Evolutionary conservation across 1,140 invertebrate species (phyloP).

Genomic region (Thaumatotibia leucotreta): DNA sequence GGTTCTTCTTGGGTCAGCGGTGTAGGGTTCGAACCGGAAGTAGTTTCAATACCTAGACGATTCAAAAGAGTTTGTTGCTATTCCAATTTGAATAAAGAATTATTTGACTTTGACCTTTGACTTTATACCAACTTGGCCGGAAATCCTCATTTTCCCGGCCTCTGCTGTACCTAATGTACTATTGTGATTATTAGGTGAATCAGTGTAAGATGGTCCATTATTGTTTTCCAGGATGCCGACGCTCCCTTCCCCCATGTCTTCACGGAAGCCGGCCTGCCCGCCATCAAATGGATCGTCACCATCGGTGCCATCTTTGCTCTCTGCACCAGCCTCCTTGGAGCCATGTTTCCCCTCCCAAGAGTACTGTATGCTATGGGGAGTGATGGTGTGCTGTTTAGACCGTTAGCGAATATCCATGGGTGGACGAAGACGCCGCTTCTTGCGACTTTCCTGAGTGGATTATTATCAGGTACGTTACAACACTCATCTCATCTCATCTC

Average conservation of each 20-base stretch:
- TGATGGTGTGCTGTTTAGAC: conserved; percentile 90
- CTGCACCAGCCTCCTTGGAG: conserved; percentile 87
- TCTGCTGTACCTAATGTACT: too few relatives aligned
- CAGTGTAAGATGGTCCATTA: too few relatives aligned
- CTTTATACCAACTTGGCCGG: too few relatives aligned
- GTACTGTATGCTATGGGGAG: conserved; percentile 94
- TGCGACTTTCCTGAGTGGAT: conserved; percentile 89
- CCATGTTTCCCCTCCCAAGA: conserved; percentile 93
- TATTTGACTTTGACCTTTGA: too few relatives aligned
- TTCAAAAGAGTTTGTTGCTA: too few relatives aligned
- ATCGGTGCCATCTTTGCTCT: conserved; percentile 90
- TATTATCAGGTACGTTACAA: conserved; percentile 76
- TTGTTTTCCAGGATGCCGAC: conserved; percentile 80
- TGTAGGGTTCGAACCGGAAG: too few relatives aligned
- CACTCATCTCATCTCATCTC: too few relatives aligned
- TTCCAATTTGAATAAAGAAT: too few relatives aligned
- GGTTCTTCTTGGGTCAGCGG: too few relatives aligned
- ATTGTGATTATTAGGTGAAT: too few relatives aligned
- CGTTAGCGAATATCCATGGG: conserved; percentile 82
- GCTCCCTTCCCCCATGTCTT: conserved; percentile 93
- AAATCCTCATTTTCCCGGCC: too few relatives aligned
- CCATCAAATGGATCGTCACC: conserved; percentile 91
- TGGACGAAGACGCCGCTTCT: conserved; percentile 89
- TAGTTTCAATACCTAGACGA: too few relatives aligned
- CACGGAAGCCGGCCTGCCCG: conserved; percentile 82